Evolutionary conservation across 2,888 invertebrate species (phyloP).

Genomic region (Dicyrtoma fusca): DNA sequence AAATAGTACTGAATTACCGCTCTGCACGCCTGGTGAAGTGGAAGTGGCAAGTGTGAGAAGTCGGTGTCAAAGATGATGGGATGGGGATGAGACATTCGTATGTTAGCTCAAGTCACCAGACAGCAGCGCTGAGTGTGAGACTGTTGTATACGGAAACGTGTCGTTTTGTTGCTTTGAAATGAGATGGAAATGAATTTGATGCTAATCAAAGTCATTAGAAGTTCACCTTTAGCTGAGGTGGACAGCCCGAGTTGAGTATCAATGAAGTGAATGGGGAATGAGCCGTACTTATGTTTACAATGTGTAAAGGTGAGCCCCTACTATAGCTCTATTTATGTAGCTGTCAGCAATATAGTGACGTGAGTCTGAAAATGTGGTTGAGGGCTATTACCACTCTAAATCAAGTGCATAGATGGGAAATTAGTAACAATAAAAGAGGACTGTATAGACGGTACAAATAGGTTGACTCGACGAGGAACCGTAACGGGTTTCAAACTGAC

Average conservation of each 20-base stretch:
- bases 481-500: conserved; percentile 33
- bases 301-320: too few species aligned
- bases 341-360: too few species aligned
- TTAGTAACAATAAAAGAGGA: not conserved
- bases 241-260: not conserved
- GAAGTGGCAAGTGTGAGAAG: too few species aligned
- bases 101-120: too few species aligned
- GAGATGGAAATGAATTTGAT: conserved; percentile 30
- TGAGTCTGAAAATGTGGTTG: not conserved
- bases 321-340: too few species aligned
- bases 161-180: conserved; percentile 5
- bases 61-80: too few species aligned
- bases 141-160: too few species aligned
- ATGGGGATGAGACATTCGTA: too few species aligned
- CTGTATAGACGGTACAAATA: conserved; percentile 5
- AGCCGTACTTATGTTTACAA: too few species aligned
- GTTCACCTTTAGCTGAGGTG: not conserved
- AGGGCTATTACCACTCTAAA: not conserved
- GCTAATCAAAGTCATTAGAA: conserved; percentile 30
- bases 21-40: too few species aligned
- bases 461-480: not conserved
- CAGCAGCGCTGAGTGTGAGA: too few species aligned
- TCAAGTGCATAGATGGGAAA: not conserved
- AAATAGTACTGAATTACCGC: too few species aligned
- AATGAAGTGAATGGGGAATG: not conserved